Base-by-base conservation (phyloP, 2,797 vertebrate species). In the Melanogrammus aeglefinus region DNA sequence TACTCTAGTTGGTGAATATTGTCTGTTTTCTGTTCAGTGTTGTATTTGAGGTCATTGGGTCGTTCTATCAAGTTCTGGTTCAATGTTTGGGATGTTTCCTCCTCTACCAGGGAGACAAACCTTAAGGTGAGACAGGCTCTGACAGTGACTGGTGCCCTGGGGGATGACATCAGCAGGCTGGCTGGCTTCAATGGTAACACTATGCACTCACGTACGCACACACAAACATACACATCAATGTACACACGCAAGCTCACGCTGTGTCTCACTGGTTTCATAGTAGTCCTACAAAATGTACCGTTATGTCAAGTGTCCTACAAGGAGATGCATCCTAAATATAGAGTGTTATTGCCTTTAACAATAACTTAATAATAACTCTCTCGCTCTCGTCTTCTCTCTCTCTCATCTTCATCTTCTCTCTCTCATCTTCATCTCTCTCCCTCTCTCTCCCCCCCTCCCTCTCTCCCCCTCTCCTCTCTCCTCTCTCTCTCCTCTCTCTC, bases 111-210 rank as follows among this genome's bases (percentile, higher is more conserved):
- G 57, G 97, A 99, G 92, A 99, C 97, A 1, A 99, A 99, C 88
- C 89, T 99, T 86, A 99, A 99, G 88, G 97, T 99, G 92, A 96
- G 95, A 75, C 97, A 99, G 89, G 94, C 96, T 6, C 85, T 98
- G 83, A 92, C 96, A 0, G 90, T 96, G 36, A 98, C 97, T 2
- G 95, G 96, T 70, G 95, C 96, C 57, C 92, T 99, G 85, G 96
- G 95, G 51, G 95, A 94, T 36, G 89, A 95, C 44, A 90, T 96
- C 6, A 91, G 95, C 47, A 91, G 93, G 76, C 94, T 99, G 77
- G 95, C 95, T 2, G 90, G 92, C 74, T 99, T 99, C 81, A 91
- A 95, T 10, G 97, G 97, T 99, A 69, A 74, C 72, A 72, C 29
- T 35, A 13, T 7, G 4, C 69, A 71, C 69, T 1, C 10, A 33